Evolutionary conservation across 1,140 invertebrate species (phyloP), one percentile per base, ranked within the genome.

Genomic region (Amyelois transitella): DNA sequence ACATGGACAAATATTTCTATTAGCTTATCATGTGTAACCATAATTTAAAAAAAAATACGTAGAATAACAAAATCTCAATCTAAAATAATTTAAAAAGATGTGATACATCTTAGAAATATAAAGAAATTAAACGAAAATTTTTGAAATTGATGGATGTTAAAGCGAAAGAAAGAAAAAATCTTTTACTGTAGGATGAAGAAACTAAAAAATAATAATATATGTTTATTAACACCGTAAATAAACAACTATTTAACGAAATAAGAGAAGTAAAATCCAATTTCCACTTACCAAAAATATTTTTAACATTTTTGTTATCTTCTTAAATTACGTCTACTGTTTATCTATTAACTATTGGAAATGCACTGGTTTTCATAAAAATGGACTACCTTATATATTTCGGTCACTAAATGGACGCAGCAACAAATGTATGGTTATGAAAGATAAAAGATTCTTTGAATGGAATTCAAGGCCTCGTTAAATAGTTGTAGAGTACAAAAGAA

Each of bases 401-500:
- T 53, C 55, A 69, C 43, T 57, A 55, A 69, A 74, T 58, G 62
- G 65, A 59, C 68, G 72, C 57, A 72, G 51, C 72, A 54, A 71
- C 66, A 68, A 70, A 72, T 62, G 60, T 43, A 57, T 69, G 62
- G 69, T 66, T 61, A 57, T 69, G 62, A 70, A 61, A 69, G 68
- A 66, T 58, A 77, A 69, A 69, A 38, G 43, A 60, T 32, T 62
- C 60, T 69, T 66, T 74, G 53, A 69, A 66, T 71, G 64, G 64
- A 73, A 63, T 69, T 56, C 78, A 81, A 84, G 75, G 76, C 45
- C 61, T 62, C 53, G 45, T 57, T 71, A 60, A 80, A 84, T 77
- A 66, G 69, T 60, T 78, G 55, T 45, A 20, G 43, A 53, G 72
- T 70, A 84, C 81, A 84, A 84, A 78, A 81, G 81, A 84, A 78